Percentiles rank a stretch among this genome's conserved stretches.
These are phyloP conservation scores for Tholera decimalis DNA, from an alignment of 2,888 invertebrate genomes.

Conservation along the genomic window DNA sequence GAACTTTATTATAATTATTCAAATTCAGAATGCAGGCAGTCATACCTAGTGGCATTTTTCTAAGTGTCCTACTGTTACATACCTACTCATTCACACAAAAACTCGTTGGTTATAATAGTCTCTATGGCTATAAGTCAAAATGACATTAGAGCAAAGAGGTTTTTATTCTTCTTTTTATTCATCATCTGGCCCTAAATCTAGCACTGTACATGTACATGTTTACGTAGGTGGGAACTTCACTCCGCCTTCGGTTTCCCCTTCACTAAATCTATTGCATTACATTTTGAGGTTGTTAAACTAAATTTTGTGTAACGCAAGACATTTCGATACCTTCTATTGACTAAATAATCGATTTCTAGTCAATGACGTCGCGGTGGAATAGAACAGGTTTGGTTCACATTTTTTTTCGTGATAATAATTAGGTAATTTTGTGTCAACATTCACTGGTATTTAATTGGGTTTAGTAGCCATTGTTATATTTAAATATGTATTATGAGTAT, in stretches of 20 bases:
- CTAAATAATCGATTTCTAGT: slow-evolving; percentile 39
- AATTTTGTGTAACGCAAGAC: slow-evolving; percentile 33
- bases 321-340: slow-evolving; percentile 16
- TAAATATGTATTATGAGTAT: neutral
- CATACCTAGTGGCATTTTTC: no score
- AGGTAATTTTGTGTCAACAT: slow-evolving; percentile 5
- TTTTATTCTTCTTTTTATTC: neutral
- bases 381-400: slow-evolving; percentile 18
- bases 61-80: no score
- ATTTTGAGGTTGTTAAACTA: slow-evolving; percentile 27
- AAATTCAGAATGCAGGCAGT: no score
- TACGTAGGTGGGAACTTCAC: neutral
- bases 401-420: slow-evolving; percentile 1
- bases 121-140: neutral
- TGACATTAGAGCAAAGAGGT: neutral
- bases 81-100: no score
- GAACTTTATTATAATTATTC: no score
- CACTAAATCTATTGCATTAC: slow-evolving; percentile 49
- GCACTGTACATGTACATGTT: neutral
- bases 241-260: slow-evolving; percentile 45
- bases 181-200: neutral
- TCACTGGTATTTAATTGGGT: neutral
- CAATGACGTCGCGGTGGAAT: neutral
- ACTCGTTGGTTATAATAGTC: no score
- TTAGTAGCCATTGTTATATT: neutral